A percentile compares a stretch with the other conserved stretches of the same genome.
These are phyloP conservation scores for Chrysolina oricalcia DNA, from an alignment of 2,888 invertebrate genomes.

Conservation along the genomic window DNA sequence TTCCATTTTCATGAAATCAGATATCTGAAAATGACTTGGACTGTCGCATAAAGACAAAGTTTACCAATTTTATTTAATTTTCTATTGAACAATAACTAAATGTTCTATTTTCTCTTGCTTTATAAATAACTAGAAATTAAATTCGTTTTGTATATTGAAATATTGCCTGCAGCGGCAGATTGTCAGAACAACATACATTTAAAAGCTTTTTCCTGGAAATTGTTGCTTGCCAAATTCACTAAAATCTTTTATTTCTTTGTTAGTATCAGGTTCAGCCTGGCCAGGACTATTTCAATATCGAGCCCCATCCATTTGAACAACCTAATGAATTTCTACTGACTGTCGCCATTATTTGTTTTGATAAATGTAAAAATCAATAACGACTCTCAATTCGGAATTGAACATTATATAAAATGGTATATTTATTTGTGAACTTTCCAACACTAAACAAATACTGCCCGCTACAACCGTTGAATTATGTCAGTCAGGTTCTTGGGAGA, in stretches of 20 bases:
- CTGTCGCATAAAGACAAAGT: not conserved
- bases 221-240: not conserved
- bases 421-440: too few relatives aligned
- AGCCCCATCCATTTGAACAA: not conserved
- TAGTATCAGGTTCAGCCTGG: not conserved
- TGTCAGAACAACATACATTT: not conserved
- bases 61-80: too few relatives aligned
- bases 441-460: too few relatives aligned
- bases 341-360: too few relatives aligned
- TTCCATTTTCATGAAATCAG: not conserved
- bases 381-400: too few relatives aligned
- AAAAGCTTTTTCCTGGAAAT: not conserved
- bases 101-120: not conserved
- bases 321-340: too few relatives aligned
- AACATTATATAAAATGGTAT: too few relatives aligned
- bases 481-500: too few relatives aligned
- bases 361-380: too few relatives aligned
- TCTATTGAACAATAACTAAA: not conserved
- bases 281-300: not conserved
- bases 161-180: not conserved
- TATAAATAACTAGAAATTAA: constrained; percentile 5
- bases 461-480: too few relatives aligned
- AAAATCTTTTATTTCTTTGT: not conserved
- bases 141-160: not conserved
- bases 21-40: not conserved